phyloP scores from a whole-genome alignment of 1,140 invertebrate genomes.

The Drosophila parabipectinata region DNA sequence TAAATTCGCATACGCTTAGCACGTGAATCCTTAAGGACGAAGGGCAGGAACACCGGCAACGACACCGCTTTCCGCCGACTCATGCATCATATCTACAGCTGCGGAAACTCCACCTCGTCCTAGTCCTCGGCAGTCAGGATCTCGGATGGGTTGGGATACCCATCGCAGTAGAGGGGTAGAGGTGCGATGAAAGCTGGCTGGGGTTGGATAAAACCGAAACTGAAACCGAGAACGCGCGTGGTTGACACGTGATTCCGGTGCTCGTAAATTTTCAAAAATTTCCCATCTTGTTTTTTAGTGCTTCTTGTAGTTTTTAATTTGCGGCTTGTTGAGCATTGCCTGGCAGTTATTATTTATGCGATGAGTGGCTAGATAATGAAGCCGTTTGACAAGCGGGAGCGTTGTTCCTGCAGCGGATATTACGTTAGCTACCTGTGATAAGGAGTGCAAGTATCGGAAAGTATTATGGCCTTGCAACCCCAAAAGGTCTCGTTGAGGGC shows the following conservation, averaged over 20 bases:
- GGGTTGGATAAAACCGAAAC: slow-evolving; percentile 27
- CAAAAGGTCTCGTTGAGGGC: slow-evolving; percentile 31
- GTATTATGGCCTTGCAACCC: slow-evolving; percentile 28
- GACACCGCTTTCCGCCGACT: slow-evolving; percentile 70
- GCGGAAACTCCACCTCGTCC: slow-evolving; percentile 46
- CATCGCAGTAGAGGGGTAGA: background rate
- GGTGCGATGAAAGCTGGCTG: slow-evolving; percentile 16
- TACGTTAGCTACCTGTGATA: slow-evolving; percentile 56
- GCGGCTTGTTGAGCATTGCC: slow-evolving; percentile 79
- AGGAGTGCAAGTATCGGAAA: slow-evolving; percentile 16
- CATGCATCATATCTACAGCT: slow-evolving; percentile 75
- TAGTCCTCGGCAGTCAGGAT: slow-evolving; percentile 10
- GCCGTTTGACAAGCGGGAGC: slow-evolving; percentile 15
- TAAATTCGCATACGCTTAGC: slow-evolving; percentile 75
- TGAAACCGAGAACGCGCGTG: slow-evolving; percentile 61
- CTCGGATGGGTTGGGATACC: slow-evolving; percentile 9
- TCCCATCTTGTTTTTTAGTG: slow-evolving; percentile 66
- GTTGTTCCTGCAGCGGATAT: slow-evolving; percentile 59
- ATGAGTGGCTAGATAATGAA: slow-evolving; percentile 42
- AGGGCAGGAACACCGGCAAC: slow-evolving; percentile 43
- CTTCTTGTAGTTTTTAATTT: slow-evolving; percentile 83
- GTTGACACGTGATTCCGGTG: slow-evolving; percentile 83
- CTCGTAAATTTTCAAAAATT: slow-evolving; percentile 73
- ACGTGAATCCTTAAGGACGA: slow-evolving; percentile 60
- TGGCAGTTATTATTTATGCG: slow-evolving; percentile 80